These are phyloP conservation scores for Muscicapa adusta DNA, from an alignment of 2,113 vertebrate species.

Conservation along the genomic window DNA sequence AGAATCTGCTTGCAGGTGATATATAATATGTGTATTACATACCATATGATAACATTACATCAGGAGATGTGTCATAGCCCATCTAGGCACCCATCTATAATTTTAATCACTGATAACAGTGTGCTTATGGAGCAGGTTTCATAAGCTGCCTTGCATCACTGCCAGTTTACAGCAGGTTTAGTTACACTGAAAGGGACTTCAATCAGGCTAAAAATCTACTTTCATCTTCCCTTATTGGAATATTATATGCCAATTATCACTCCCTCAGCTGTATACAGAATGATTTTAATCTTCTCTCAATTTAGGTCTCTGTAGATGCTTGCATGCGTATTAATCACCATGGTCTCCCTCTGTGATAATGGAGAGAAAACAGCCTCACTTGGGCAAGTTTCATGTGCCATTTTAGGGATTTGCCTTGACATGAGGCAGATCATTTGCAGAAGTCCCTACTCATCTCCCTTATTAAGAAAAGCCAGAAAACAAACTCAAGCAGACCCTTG, in stretches of 20 bases:
- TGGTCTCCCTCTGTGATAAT: background rate
- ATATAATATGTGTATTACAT: background rate
- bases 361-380: background rate
- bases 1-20: background rate
- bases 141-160: background rate
- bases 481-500: background rate
- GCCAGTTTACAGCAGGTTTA: background rate
- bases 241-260: background rate
- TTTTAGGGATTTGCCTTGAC: background rate
- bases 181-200: background rate
- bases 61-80: background rate
- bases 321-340: background rate
- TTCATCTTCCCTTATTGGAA: background rate
- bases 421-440: background rate
- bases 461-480: background rate
- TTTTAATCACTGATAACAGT: background rate
- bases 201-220: background rate
- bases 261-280: background rate
- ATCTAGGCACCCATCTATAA: background rate
- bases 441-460: background rate
- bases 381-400: background rate
- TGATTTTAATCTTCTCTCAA: background rate
- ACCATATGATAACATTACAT: background rate
- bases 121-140: background rate
- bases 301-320: background rate